Evolutionary conservation across 1,140 invertebrate species (phyloP).

Genomic region (Eumeta japonica): DNA sequence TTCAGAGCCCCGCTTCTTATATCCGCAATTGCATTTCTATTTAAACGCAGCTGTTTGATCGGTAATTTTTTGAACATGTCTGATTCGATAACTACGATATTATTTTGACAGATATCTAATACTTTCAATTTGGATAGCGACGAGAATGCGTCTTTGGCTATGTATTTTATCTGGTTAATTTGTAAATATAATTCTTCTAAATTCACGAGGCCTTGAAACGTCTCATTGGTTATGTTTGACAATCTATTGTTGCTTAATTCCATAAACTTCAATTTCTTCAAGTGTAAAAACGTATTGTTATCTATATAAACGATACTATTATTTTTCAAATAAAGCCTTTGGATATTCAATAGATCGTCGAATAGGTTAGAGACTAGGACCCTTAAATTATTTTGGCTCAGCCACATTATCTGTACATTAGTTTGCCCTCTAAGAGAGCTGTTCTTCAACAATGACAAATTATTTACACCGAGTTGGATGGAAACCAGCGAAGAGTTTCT

Average conservation of each 20-base stretch:
- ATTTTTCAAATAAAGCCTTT: slow-evolving; percentile 79
- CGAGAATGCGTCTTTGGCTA: slow-evolving; percentile 64
- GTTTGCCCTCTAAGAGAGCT: slow-evolving; percentile 76
- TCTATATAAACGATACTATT: slow-evolving; percentile 80
- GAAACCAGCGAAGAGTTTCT: slow-evolving; percentile 75
- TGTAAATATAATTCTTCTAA: slow-evolving; percentile 69
- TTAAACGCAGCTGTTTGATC: slow-evolving; percentile 61
- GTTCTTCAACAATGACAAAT: slow-evolving; percentile 73
- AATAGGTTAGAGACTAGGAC: slow-evolving; percentile 72
- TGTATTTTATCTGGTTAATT: slow-evolving; percentile 62
- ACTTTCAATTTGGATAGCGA: slow-evolving; percentile 62
- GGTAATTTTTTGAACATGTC: slow-evolving; percentile 63
- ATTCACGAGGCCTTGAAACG: slow-evolving; percentile 62
- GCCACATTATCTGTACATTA: slow-evolving; percentile 82
- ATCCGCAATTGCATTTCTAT: slow-evolving; percentile 59
- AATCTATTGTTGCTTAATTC: slow-evolving; percentile 77
- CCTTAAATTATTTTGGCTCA: slow-evolving; percentile 79
- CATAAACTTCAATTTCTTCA: slow-evolving; percentile 74
- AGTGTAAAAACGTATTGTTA: slow-evolving; percentile 72
- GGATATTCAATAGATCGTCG: slow-evolving; percentile 70
- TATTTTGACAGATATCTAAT: slow-evolving; percentile 69
- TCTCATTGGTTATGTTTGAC: slow-evolving; percentile 63
- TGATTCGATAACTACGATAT: slow-evolving; percentile 60
- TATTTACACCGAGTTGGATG: slow-evolving; percentile 83
- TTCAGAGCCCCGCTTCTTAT: slow-evolving; percentile 61